Percentiles rank a stretch among this genome's conserved stretches.
Evolutionary conservation across 2,888 invertebrate species (phyloP).

Genomic region (Leucophora obtusa): DNA sequence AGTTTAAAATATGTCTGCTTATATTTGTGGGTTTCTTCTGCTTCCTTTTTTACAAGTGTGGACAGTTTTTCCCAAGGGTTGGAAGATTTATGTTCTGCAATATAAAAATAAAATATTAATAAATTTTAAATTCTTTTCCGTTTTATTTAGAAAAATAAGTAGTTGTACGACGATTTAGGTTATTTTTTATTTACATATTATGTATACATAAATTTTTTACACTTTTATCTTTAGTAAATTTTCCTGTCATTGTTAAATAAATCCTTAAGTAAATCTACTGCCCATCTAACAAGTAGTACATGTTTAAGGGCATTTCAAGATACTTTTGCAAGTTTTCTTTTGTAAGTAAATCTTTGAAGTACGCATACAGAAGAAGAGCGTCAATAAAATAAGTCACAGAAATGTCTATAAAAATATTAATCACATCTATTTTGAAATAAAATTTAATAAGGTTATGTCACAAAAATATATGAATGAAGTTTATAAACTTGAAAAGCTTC

Average conservation of each 20-base stretch:
- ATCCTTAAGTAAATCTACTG: constrained; percentile 13
- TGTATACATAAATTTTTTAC: neutral
- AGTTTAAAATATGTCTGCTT: constrained; percentile 13
- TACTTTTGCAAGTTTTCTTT: constrained; percentile 8
- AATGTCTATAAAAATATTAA: too few species aligned
- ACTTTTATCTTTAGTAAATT: constrained; percentile 9
- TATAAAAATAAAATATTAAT: neutral
- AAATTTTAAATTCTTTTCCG: neutral
- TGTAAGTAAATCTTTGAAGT: neutral
- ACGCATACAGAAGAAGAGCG: neutral
- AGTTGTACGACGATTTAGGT: neutral
- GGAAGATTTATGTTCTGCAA: constrained; percentile 30
- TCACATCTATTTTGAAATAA: too few species aligned
- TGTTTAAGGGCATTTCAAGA: constrained; percentile 13
- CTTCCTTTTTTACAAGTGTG: constrained; percentile 8
- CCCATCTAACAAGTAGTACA: neutral
- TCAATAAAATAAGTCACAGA: too few species aligned
- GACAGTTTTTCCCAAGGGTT: constrained; percentile 21
- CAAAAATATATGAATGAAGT: too few species aligned
- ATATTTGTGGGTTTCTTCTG: constrained; percentile 27
- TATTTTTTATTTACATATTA: too few species aligned
- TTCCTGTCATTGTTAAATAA: constrained; percentile 2
- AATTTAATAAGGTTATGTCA: too few species aligned
- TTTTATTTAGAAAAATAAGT: neutral
- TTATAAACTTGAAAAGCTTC: too few species aligned